These are phyloP conservation scores for Parapsyche elsis DNA, from an alignment of 1,140 invertebrate species.

Conservation along the genomic window DNA sequence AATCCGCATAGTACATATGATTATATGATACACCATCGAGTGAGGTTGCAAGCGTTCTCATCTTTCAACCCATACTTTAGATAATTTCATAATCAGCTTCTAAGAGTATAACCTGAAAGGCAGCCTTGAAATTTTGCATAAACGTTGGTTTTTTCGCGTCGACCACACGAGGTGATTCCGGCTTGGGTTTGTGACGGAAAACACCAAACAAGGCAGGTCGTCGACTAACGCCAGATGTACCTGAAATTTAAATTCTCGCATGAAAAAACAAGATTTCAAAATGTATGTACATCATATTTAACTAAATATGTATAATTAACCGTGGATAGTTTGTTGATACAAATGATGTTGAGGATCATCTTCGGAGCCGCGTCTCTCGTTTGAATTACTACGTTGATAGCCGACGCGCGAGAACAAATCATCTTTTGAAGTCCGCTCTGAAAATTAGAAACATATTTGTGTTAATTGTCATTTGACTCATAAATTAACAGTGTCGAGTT, in stretches of 20 bases:
- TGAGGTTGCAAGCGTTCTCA: too few species aligned
- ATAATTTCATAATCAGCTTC: too few species aligned
- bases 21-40: too few species aligned
- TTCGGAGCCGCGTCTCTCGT: slow-evolving; percentile 62
- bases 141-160: slow-evolving; percentile 74
- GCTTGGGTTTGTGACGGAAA: slow-evolving; percentile 77
- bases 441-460: too few species aligned
- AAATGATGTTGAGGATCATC: slow-evolving; percentile 68
- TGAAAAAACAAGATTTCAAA: not conserved
- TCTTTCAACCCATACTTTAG: too few species aligned
- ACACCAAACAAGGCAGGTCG: slow-evolving; percentile 84
- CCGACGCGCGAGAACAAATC: slow-evolving; percentile 55
- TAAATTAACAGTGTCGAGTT: too few species aligned
- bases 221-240: slow-evolving; percentile 75
- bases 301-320: slow-evolving; percentile 37
- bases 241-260: slow-evolving; percentile 57
- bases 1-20: too few species aligned
- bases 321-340: slow-evolving; percentile 71
- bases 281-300: not conserved
- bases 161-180: slow-evolving; percentile 46
- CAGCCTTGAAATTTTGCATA: slow-evolving; percentile 69
- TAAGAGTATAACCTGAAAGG: slow-evolving; percentile 61
- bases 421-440: slow-evolving; percentile 32
- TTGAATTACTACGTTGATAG: slow-evolving; percentile 62
- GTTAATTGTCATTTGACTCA: not conserved